Conservation (phyloP, 2,888 invertebrate genomes). For the Pterostichus madidus region DNA sequence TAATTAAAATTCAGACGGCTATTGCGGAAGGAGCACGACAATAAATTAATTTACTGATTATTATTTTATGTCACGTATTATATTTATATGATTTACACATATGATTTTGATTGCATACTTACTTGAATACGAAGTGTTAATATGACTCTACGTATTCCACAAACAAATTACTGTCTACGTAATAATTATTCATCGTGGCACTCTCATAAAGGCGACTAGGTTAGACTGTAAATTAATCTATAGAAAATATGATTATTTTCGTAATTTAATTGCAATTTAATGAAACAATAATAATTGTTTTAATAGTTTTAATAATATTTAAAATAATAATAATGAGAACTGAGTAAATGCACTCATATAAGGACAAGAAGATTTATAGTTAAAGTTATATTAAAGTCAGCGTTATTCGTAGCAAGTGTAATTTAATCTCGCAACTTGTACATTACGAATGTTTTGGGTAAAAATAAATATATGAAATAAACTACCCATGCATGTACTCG, state of each 20-base stretch:
- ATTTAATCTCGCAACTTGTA: no score
- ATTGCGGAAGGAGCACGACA: constrained; percentile 4
- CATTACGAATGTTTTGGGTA: neutral
- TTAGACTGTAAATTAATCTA: neutral
- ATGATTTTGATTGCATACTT: neutral
- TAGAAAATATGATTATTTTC: no score
- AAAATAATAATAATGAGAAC: no score
- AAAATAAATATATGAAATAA: no score
- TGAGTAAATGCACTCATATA: no score
- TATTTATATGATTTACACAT: constrained; percentile 28
- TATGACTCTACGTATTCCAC: neutral
- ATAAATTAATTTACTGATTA: constrained; percentile 9
- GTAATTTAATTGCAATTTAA: no score
- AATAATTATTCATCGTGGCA: neutral
- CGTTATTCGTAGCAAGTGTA: no score
- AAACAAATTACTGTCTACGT: constrained; percentile 1
- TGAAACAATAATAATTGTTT: no score
- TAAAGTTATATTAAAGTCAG: neutral
- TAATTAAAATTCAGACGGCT: neutral
- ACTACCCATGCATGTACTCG: no score
- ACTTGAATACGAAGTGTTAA: neutral
- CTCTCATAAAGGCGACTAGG: neutral
- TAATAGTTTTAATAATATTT: no score
- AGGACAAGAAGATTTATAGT: neutral
- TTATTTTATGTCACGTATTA: constrained; percentile 20